Evolutionary conservation across 2,888 invertebrate species (phyloP).

Genomic region (Synanthedon formicaeformis): DNA sequence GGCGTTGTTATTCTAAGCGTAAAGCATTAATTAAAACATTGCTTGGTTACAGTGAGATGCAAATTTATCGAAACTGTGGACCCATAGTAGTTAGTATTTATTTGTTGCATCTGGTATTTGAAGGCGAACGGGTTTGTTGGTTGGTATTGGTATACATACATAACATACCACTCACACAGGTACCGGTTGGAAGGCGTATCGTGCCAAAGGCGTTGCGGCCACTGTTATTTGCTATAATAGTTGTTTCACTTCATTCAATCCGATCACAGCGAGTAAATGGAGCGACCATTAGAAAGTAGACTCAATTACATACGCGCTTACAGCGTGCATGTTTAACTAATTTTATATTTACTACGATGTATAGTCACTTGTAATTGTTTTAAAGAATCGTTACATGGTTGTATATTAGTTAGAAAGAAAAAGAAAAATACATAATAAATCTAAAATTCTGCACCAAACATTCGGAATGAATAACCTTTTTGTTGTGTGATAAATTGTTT

Average conservation of each 20-base stretch:
- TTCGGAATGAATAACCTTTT: no score
- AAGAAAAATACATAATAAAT: no score
- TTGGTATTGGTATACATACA: slow-evolving; percentile 6
- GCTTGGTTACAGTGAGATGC: no score
- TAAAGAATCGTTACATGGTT: no score
- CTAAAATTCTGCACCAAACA: no score
- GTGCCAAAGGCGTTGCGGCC: slow-evolving; percentile 12
- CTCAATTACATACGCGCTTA: slow-evolving; percentile 3
- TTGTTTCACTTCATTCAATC: slow-evolving; percentile 8
- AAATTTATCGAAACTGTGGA: no score
- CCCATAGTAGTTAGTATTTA: neutral
- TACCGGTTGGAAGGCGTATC: slow-evolving; percentile 19
- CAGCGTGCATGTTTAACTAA: neutral
- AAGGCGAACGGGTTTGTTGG: slow-evolving; percentile 33
- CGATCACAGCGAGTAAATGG: slow-evolving; percentile 6
- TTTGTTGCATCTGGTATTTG: slow-evolving; percentile 9
- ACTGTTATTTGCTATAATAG: slow-evolving; percentile 13
- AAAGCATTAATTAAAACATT: no score
- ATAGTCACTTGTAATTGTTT: no score
- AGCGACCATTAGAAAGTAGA: slow-evolving; percentile 7
- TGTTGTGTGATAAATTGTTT: no score
- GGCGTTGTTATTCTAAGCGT: no score
- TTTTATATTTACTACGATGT: no score
- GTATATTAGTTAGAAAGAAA: no score
- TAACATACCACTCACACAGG: slow-evolving; percentile 5